Conservation (phyloP, 2,888 invertebrate genomes). For the Xylota sylvarum region DNA sequence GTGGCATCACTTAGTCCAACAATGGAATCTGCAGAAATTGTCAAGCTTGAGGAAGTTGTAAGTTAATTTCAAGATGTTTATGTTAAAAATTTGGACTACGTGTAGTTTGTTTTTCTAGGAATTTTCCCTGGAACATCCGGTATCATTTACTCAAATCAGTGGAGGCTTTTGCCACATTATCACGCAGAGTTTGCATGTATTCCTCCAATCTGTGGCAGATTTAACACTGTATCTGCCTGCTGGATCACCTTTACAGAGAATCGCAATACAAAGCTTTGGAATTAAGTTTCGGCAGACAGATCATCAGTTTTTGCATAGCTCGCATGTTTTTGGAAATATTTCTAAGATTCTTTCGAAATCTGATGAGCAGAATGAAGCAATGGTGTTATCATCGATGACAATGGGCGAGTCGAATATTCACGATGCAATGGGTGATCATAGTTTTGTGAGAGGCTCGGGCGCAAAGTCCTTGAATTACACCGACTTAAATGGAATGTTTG, state of each 20-base stretch:
- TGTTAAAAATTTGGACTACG: not conserved
- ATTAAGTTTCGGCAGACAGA: slow-evolving; percentile 95
- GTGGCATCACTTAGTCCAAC: slow-evolving; percentile 91
- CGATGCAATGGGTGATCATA: slow-evolving; percentile 81
- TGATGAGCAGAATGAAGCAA: slow-evolving; percentile 89
- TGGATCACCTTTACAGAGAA: slow-evolving; percentile 94
- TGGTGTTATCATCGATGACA: slow-evolving; percentile 82
- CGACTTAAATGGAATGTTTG: slow-evolving; percentile 84
- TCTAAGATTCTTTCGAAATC: slow-evolving; percentile 97
- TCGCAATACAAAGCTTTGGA: slow-evolving; percentile 97
- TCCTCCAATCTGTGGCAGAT: slow-evolving; percentile 96
- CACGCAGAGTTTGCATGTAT: slow-evolving; percentile 92
- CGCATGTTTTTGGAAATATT: slow-evolving; percentile 97
- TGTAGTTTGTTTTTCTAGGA: slow-evolving; percentile 83
- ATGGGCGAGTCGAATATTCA: slow-evolving; percentile 80
- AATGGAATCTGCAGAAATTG: slow-evolving; percentile 86
- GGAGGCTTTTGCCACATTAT: slow-evolving; percentile 89
- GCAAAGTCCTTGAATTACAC: slow-evolving; percentile 82
- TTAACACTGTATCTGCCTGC: slow-evolving; percentile 95
- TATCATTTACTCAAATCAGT: slow-evolving; percentile 92
- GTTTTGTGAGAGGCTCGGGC: slow-evolving; percentile 79
- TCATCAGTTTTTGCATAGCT: slow-evolving; percentile 94
- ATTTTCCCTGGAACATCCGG: slow-evolving; percentile 88
- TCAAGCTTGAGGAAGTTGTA: slow-evolving; percentile 81
- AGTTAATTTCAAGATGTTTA: slow-evolving; percentile 79